Conservation (phyloP, 2,113 vertebrate genomes). For the Grantiella picta region DNA sequence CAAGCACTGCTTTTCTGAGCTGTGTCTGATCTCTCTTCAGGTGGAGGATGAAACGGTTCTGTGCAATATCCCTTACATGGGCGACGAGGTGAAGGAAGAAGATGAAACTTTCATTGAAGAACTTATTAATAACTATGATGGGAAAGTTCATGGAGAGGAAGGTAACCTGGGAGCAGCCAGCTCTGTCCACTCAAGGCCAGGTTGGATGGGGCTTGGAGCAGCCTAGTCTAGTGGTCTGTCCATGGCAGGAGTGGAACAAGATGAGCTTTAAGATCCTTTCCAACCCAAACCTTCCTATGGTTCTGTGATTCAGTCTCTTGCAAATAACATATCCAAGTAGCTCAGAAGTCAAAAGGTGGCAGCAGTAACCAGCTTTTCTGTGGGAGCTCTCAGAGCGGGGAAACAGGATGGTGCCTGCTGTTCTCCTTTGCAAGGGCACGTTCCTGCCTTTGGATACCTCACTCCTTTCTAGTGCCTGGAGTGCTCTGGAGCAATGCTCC, state of each 20-base stretch:
- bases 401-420: not conserved
- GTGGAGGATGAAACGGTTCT: slow-evolving; percentile 97
- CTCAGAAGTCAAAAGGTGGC: slow-evolving; percentile 22
- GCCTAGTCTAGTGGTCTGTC: not conserved
- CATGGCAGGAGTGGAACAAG: not conserved
- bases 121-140: slow-evolving; percentile 97
- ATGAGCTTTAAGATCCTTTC: not conserved
- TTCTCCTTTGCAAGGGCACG: not conserved
- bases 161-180: slow-evolving; percentile 67
- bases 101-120: slow-evolving; percentile 98
- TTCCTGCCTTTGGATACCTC: not conserved
- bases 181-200: not conserved
- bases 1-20: not conserved
- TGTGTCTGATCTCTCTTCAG: slow-evolving; percentile 64
- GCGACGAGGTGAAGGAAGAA: slow-evolving; percentile 94
- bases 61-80: slow-evolving; percentile 99
- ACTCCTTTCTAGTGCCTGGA: not conserved
- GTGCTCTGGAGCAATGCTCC: not conserved
- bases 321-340: not conserved
- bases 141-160: slow-evolving; percentile 95
- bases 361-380: not conserved
- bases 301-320: not conserved
- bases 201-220: not conserved
- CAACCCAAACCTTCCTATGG: not conserved
- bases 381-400: not conserved